Evolutionary conservation across 2,797 vertebrate species (phyloP).

Genomic region (Valencia hispanica): DNA sequence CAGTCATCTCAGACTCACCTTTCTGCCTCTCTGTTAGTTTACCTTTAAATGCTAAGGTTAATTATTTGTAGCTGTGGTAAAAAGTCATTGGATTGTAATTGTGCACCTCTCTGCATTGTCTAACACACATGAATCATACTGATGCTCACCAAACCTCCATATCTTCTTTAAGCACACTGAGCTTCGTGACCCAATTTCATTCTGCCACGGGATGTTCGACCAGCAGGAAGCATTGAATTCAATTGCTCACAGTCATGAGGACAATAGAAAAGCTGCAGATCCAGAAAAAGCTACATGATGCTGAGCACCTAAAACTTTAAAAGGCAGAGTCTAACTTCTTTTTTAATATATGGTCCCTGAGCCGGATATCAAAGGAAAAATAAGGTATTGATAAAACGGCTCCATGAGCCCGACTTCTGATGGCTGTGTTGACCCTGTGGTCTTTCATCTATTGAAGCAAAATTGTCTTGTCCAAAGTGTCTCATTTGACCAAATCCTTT

Average conservation of each 20-base stretch:
- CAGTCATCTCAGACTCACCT: constrained; percentile 34
- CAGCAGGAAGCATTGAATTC: constrained; percentile 31
- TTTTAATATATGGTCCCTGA: background rate
- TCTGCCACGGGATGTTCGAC: constrained; percentile 35
- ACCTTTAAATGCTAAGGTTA: constrained; percentile 22
- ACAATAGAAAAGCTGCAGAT: constrained; percentile 33
- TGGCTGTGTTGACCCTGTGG: constrained; percentile 7
- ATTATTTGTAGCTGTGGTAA: constrained; percentile 24
- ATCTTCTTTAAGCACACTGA: constrained; percentile 30
- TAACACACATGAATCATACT: constrained; percentile 27
- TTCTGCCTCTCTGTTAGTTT: constrained; percentile 20
- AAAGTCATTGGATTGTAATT: constrained; percentile 11
- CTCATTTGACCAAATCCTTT: constrained; percentile 13
- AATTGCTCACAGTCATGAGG: constrained; percentile 18
- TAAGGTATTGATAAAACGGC: background rate
- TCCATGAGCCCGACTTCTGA: constrained; percentile 7
- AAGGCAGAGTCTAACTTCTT: background rate
- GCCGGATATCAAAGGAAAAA: constrained; percentile 7
- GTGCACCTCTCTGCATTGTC: background rate
- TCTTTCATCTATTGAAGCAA: constrained; percentile 22
- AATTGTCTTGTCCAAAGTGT: constrained; percentile 11
- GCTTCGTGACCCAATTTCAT: constrained; percentile 37
- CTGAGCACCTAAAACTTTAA: constrained; percentile 7
- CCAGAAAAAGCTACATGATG: constrained; percentile 3
- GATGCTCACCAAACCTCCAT: constrained; percentile 13